A percentile compares a stretch with the other conserved stretches of the same genome.
Conservation (phyloP, 92 coral and sea anemone genomes). For the Epizoanthus scotinus region DNA sequence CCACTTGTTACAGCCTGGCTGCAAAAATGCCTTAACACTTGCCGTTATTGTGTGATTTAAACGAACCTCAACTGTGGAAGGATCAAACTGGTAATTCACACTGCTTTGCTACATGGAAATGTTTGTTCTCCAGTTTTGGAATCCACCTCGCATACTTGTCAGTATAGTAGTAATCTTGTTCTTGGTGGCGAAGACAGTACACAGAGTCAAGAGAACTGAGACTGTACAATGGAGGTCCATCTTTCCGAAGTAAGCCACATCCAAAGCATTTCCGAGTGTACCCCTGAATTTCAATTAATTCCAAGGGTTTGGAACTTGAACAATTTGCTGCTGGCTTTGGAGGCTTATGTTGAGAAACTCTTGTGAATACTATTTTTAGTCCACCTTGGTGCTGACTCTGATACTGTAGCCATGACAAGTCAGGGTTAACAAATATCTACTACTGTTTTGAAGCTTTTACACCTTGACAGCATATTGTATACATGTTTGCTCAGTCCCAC, state of each 20-base stretch:
- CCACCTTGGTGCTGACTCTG: conserved; percentile 42
- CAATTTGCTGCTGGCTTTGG: conserved; percentile 25
- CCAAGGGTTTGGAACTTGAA: conserved; percentile 15
- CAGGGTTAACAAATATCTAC: no score
- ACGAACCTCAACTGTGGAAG: conserved; percentile 24
- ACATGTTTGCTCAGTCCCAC: no score
- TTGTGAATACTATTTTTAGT: conserved; percentile 48
- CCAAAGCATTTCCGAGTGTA: conserved; percentile 50
- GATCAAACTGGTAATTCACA: conserved; percentile 32
- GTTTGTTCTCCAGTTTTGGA: conserved; percentile 43
- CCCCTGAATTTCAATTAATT: conserved; percentile 46
- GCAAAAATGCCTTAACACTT: conserved; percentile 29
- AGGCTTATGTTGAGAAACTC: conserved; percentile 17
- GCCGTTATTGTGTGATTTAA: conserved; percentile 35
- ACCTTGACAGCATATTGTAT: no score
- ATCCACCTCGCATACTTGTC: conserved; percentile 37
- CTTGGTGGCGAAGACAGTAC: conserved; percentile 41
- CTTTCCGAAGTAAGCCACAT: conserved; percentile 45
- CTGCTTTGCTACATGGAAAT: conserved; percentile 35
- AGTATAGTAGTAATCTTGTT: conserved; percentile 27
- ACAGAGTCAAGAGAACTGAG: conserved; percentile 23
- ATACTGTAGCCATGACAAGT: conserved; percentile 9
- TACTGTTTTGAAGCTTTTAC: no score
- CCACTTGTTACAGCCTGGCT: conserved; percentile 16
- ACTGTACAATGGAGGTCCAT: conserved; percentile 22